These are phyloP conservation scores for Drosophila sproati DNA, from an alignment of 1,140 invertebrate species.

Conservation along the genomic window DNA sequence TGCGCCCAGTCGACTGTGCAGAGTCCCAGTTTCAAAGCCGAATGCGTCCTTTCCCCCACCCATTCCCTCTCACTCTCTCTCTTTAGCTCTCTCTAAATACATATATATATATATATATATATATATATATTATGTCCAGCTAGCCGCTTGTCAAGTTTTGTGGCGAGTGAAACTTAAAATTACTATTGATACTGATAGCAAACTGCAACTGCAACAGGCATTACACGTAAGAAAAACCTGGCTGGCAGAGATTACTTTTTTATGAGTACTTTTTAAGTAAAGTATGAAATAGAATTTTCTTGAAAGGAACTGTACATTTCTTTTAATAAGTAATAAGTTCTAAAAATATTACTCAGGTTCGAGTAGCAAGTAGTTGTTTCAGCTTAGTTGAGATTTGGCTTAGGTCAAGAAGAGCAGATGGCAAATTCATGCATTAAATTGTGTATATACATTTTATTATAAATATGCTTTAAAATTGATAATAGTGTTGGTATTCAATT, in stretches of 20 bases:
- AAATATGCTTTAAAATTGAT: not conserved
- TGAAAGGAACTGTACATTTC: too few species aligned
- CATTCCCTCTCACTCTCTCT: not conserved
- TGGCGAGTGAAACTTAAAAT: conserved; percentile 68
- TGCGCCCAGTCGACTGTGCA: conserved; percentile 51
- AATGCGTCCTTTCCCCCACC: not conserved
- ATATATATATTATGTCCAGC: not conserved
- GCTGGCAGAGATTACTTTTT: not conserved
- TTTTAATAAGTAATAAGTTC: too few species aligned
- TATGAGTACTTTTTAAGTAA: too few species aligned
- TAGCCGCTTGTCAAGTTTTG: conserved; percentile 50
- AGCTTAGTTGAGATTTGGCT: too few species aligned
- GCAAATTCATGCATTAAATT: too few species aligned
- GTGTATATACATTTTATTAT: not conserved
- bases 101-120: too few species aligned
- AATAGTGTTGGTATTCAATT: not conserved
- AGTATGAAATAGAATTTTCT: not conserved
- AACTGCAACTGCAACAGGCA: conserved; percentile 36
- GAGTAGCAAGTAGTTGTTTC: too few species aligned
- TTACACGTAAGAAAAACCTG: not conserved
- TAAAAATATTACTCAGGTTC: too few species aligned
- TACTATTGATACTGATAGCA: conserved; percentile 81
- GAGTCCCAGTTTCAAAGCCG: conserved; percentile 15
- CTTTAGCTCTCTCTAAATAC: not conserved
- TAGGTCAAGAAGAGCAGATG: too few species aligned